Percentiles rank a stretch among this genome's conserved stretches.
Conservation (phyloP, 2,797 vertebrate genomes). For the Diplodus sargus region DNA sequence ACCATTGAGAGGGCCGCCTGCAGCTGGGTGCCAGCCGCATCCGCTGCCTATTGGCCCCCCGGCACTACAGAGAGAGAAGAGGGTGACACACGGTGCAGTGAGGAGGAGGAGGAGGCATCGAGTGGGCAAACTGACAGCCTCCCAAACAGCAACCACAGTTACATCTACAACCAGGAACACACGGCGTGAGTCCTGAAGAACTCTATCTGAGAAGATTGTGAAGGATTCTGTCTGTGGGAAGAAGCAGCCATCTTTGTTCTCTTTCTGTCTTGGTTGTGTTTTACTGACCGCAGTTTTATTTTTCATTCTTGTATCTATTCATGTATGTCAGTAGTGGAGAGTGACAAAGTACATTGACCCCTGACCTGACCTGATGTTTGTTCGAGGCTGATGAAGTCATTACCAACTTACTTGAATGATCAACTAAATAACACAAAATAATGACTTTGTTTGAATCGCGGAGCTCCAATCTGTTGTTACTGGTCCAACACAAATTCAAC, state of each 20-base stretch:
- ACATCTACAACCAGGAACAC: background rate
- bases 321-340: background rate
- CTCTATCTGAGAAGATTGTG: background rate
- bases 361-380: too few relatives aligned
- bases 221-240: background rate
- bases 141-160: background rate
- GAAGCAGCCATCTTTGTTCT: background rate
- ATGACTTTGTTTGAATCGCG: too few relatives aligned
- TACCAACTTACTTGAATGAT: too few relatives aligned
- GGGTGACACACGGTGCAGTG: conserved; percentile 32
- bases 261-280: background rate
- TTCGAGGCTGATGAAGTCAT: too few relatives aligned
- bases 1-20: conserved; percentile 75
- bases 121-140: conserved; percentile 23
- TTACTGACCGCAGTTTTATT: background rate
- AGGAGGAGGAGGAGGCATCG: conserved; percentile 13
- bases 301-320: background rate
- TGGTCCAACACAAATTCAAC: too few relatives aligned
- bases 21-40: conserved; percentile 56
- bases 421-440: too few relatives aligned
- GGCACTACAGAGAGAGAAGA: conserved; percentile 48
- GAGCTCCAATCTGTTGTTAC: too few relatives aligned
- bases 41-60: conserved; percentile 36
- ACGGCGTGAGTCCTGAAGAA: background rate
- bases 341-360: background rate